phyloP scores from a whole-genome alignment of 2,888 invertebrate species.

The Pseudococcus jackbeardsleyi region DNA sequence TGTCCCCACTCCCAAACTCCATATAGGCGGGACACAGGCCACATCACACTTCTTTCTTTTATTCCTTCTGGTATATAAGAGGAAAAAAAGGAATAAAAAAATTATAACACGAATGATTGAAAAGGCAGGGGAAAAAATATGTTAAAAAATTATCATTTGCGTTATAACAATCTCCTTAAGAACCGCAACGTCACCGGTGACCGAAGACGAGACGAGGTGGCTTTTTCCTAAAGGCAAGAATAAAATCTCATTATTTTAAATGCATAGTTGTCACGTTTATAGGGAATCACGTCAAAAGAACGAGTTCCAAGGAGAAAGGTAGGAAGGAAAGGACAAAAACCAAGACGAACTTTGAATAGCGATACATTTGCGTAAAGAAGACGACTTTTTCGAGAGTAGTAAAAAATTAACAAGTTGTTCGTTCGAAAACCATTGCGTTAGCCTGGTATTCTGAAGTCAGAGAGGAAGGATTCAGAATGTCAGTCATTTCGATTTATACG shows the following conservation, averaged over 20 bases:
- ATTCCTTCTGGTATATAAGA: not conserved
- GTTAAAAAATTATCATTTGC: slow-evolving; percentile 40
- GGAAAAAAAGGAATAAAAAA: not conserved
- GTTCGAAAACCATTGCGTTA: not conserved
- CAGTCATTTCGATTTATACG: not conserved
- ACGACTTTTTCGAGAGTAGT: not conserved
- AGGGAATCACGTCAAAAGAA: slow-evolving; percentile 23
- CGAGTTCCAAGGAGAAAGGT: not conserved
- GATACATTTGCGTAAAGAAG: not conserved
- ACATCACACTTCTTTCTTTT: too few relatives aligned
- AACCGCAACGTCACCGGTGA: not conserved
- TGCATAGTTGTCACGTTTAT: slow-evolving; percentile 19
- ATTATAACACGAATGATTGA: slow-evolving; percentile 17
- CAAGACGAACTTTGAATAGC: not conserved
- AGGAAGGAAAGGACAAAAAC: not conserved
- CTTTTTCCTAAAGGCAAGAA: not conserved
- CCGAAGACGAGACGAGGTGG: not conserved
- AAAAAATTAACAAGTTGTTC: slow-evolving; percentile 14
- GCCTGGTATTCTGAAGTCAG: not conserved
- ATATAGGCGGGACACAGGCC: too few relatives aligned
- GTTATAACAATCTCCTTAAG: not conserved
- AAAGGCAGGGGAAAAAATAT: slow-evolving; percentile 3
- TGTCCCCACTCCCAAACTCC: too few relatives aligned
- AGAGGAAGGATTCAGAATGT: not conserved
- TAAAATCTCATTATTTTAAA: slow-evolving; percentile 46